Evolutionary conservation across 1,140 invertebrate species (phyloP).

Genomic region (Nomia melanderi): DNA sequence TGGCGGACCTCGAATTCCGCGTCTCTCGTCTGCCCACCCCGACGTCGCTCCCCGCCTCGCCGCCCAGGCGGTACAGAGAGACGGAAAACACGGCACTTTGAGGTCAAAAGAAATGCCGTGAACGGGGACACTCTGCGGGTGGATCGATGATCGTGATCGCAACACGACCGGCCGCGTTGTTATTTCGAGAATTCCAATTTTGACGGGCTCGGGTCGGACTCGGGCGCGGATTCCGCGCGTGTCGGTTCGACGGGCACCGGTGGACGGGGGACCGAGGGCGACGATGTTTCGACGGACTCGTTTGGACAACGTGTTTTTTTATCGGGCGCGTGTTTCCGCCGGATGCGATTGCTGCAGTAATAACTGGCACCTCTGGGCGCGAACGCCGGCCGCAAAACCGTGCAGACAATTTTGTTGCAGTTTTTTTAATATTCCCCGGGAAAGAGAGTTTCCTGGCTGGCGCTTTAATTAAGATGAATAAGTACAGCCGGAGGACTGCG

Average conservation of each 20-base stretch:
- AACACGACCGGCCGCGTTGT: neutral
- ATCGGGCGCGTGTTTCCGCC: neutral
- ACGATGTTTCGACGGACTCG: conserved; percentile 7
- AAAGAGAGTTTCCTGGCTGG: neutral
- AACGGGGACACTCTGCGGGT: neutral
- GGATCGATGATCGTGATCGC: conserved; percentile 33
- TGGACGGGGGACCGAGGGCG: neutral
- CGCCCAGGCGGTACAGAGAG: neutral
- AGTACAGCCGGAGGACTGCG: neutral
- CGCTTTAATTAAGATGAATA: conserved; percentile 8
- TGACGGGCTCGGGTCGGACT: conserved; percentile 19
- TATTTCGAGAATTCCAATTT: conserved; percentile 54
- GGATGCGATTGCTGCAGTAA: neutral
- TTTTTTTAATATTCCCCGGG: too few relatives aligned
- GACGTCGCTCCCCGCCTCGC: too few relatives aligned
- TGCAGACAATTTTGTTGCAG: too few relatives aligned
- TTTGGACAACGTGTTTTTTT: neutral
- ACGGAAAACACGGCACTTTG: conserved; percentile 34
- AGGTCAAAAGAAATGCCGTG: conserved; percentile 43
- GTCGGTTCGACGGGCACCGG: neutral
- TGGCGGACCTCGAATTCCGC: conserved; percentile 35
- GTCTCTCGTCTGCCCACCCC: conserved; percentile 4
- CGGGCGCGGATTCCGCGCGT: neutral
- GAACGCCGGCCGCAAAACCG: too few relatives aligned
- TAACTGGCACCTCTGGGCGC: neutral